These are phyloP conservation scores for Chaetoderma sp. DNA, from an alignment of 2,888 invertebrate genomes.

Conservation along the genomic window DNA sequence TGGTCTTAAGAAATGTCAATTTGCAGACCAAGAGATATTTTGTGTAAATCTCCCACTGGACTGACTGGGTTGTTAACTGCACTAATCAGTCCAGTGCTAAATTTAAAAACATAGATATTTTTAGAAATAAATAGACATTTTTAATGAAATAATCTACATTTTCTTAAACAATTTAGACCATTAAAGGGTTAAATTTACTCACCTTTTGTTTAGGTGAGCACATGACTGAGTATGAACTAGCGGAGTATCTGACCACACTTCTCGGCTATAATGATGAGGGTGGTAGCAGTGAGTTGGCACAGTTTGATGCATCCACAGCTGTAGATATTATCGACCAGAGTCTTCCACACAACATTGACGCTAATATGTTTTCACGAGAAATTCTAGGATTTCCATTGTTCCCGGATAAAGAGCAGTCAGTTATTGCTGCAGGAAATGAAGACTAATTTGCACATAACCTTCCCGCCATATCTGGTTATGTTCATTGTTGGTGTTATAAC, in stretches of 20 bases:
- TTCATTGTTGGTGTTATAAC: too few relatives aligned
- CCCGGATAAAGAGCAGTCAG: slow-evolving; percentile 27
- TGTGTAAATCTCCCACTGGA: too few relatives aligned
- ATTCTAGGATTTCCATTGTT: slow-evolving; percentile 64
- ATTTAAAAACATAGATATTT: too few relatives aligned
- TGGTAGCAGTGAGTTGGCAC: slow-evolving; percentile 64
- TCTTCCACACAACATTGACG: slow-evolving; percentile 63
- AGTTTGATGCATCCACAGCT: slow-evolving; percentile 54
- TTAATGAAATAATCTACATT: too few relatives aligned
- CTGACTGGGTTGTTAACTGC: too few relatives aligned
- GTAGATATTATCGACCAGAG: slow-evolving; percentile 62
- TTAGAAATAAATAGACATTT: too few relatives aligned
- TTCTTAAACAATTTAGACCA: too few relatives aligned
- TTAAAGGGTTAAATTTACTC: too few relatives aligned
- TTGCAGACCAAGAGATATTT: too few relatives aligned
- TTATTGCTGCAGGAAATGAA: background rate
- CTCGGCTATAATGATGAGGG: slow-evolving; percentile 66
- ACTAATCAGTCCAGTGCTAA: too few relatives aligned
- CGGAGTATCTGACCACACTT: slow-evolving; percentile 67
- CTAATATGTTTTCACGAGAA: slow-evolving; percentile 63
- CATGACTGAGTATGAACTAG: slow-evolving; percentile 68
- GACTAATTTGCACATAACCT: background rate
- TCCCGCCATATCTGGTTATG: too few relatives aligned
- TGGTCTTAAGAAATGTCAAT: too few relatives aligned
- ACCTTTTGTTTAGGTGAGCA: slow-evolving; percentile 61